phyloP scores from a whole-genome alignment of 1,140 invertebrate species.

The Drosophila prosaltans region DNA sequence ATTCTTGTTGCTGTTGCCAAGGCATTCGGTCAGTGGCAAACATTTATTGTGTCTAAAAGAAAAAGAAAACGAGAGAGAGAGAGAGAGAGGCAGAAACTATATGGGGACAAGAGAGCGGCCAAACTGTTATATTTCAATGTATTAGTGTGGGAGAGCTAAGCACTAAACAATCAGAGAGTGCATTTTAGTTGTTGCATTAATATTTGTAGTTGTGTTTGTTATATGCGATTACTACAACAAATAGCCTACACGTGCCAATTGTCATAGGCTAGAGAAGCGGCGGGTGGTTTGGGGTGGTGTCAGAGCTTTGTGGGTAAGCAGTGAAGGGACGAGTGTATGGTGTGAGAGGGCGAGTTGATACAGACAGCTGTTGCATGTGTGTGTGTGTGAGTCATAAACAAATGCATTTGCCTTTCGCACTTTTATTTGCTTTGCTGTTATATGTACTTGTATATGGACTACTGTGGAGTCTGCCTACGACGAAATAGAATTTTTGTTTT shows the following conservation, averaged over 20 bases:
- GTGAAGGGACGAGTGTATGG: background rate
- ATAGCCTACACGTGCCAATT: constrained; percentile 75
- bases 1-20: constrained; percentile 47
- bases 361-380: constrained; percentile 41
- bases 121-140: background rate
- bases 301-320: background rate
- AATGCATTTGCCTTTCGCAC: constrained; percentile 59
- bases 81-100: constrained; percentile 13
- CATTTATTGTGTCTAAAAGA: constrained; percentile 18
- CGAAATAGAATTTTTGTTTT: too few species aligned
- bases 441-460: constrained; percentile 2
- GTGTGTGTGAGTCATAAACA: constrained; percentile 53
- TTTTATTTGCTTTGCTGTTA: constrained; percentile 12
- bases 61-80: background rate
- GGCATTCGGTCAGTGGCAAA: constrained; percentile 19
- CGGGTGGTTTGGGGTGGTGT: background rate
- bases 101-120: background rate
- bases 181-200: constrained; percentile 19
- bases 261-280: constrained; percentile 22
- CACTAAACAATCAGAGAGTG: constrained; percentile 22
- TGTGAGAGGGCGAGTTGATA: constrained; percentile 19
- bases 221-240: constrained; percentile 72
- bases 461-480: background rate
- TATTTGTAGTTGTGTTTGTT: constrained; percentile 50
- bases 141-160: constrained; percentile 14